Percentiles rank a stretch among this genome's conserved stretches.
These are phyloP conservation scores for Mormyrops boulengeri DNA, from an alignment of 2,797 vertebrate genomes.

Conservation along the genomic window DNA sequence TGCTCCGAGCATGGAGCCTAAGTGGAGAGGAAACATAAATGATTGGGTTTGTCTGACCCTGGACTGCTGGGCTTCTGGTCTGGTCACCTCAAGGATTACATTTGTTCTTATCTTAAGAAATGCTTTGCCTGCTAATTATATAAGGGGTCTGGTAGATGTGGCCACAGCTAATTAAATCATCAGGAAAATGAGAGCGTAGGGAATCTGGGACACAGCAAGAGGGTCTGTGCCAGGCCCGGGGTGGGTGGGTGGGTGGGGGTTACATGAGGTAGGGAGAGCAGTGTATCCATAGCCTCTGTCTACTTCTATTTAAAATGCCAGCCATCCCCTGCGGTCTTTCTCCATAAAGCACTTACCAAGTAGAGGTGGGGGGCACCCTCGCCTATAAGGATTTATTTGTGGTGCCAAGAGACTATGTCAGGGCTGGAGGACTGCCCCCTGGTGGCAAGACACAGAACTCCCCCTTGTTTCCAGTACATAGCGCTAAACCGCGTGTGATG, in stretches of 20 bases:
- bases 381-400: conserved; percentile 39
- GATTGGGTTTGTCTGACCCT: not conserved
- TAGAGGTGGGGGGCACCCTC: conserved; percentile 30
- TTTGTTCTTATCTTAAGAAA: not conserved
- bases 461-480: not conserved
- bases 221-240: not conserved
- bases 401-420: conserved; percentile 32
- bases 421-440: conserved; percentile 35
- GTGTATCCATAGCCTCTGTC: not conserved
- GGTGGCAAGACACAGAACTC: conserved; percentile 28
- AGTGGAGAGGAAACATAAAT: not conserved
- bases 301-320: conserved; percentile 20
- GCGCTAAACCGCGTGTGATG: not conserved
- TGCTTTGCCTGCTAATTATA: not conserved
- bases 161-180: not conserved
- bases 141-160: not conserved
- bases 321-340: conserved; percentile 34
- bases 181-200: not conserved
- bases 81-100: not conserved
- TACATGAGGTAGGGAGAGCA: not conserved
- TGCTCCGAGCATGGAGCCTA: not conserved
- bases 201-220: not conserved
- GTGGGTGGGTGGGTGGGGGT: not conserved
- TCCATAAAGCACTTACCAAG: conserved; percentile 46
- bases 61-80: not conserved